Base-by-base conservation (phyloP, 2,888 invertebrate genomes). In the Lampropteryx suffumata region DNA sequence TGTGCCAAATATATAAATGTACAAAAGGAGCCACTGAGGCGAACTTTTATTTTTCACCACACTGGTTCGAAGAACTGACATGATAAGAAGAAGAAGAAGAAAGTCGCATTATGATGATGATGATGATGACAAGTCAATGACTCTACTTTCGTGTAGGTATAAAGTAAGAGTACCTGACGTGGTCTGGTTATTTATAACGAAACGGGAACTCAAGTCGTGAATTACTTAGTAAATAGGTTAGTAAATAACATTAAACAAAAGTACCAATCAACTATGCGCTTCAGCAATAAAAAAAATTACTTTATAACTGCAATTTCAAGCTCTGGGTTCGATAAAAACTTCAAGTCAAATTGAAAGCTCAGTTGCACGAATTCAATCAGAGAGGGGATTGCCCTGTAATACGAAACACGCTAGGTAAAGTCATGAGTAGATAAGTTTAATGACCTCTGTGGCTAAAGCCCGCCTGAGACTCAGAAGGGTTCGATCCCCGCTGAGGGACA, bases 311-410 rank as follows among this genome's bases (percentile, higher is more conserved):
- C 24, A 21, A n/a, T 36, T 28, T 10, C n/a, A 47, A 28, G 34
- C 27, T 27, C 9, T 11, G 42, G 30, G 2, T 4, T 17, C 4
- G 17, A n/a, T 17, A 17, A 17, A 17, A 17, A 17, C 42, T 44
- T 47, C 46, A 42, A 27, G 40, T 26, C 10, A 50, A 41, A 46
- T 53, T 40, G 27, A 50, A 53, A 52, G 32, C 45, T 44, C 7
- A 3, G 49, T 41, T 29, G 61, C 65, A 66, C 63, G 65, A 64
- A 59, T 58, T 51, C 48, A 49, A 50, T 42, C 40, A 52, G 45
- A 59, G 57, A 67, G 72, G 63, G 52, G 63, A 63, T 59, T 59
- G 51, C 66, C 67, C 63, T 44, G 62, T 64, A 70, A 64, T 55
- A 57, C 47, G 57, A 61, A 61, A 64, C 65, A 64, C 51, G 61